Evolutionary conservation across 2,888 invertebrate species (phyloP).

Genomic region (Rhopalosiphum nymphaeae): DNA sequence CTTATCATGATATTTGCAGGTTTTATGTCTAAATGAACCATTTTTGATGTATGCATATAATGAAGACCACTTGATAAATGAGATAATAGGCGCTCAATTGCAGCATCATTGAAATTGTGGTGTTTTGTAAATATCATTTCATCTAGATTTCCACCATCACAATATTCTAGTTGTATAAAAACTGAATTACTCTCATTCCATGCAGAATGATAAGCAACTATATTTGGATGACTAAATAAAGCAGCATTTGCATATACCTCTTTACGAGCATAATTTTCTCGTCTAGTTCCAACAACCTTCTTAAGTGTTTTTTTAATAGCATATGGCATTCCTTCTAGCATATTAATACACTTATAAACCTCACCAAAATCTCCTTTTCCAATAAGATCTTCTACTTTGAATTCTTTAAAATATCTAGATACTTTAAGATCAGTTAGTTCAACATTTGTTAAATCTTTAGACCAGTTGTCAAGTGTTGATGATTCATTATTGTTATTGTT

Average conservation of each 20-base stretch:
- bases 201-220: slow-evolving; percentile 93
- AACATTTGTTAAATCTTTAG: slow-evolving; percentile 58
- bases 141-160: slow-evolving; percentile 88
- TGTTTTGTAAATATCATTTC: slow-evolving; percentile 71
- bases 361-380: slow-evolving; percentile 91
- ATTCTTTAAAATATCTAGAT: slow-evolving; percentile 75
- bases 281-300: slow-evolving; percentile 85
- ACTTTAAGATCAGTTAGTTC: slow-evolving; percentile 62
- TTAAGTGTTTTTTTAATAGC: slow-evolving; percentile 89
- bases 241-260: slow-evolving; percentile 96
- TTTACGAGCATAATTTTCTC: slow-evolving; percentile 77
- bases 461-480: slow-evolving; percentile 26
- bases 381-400: slow-evolving; percentile 84
- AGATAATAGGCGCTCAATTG: slow-evolving; percentile 80
- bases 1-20: slow-evolving; percentile 93
- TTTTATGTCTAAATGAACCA: slow-evolving; percentile 95
- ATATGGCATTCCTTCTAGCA: slow-evolving; percentile 91
- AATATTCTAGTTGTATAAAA: slow-evolving; percentile 95
- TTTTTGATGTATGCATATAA: slow-evolving; percentile 88
- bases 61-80: slow-evolving; percentile 88
- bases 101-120: slow-evolving; percentile 76
- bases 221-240: slow-evolving; percentile 89
- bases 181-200: slow-evolving; percentile 96
- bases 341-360: slow-evolving; percentile 89
- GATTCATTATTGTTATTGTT: slow-evolving; percentile 51